phyloP scores from a whole-genome alignment of 2,797 vertebrate species.

The Syngnathus acus region DNA sequence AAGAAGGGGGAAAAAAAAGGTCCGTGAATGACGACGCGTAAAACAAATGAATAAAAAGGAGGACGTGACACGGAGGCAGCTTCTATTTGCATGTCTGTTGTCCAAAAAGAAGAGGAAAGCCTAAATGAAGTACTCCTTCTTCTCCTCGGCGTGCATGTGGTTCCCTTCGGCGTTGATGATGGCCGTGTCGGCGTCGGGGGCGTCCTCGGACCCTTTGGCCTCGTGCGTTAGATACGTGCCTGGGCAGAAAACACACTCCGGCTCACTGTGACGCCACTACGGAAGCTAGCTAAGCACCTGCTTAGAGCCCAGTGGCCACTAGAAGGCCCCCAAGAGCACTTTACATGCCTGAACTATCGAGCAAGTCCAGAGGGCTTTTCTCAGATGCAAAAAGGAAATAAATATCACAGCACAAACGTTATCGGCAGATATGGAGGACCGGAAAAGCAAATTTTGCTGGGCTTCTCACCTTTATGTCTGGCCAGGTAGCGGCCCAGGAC shows the following conservation, averaged over 20 bases:
- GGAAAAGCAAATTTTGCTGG: too few relatives aligned
- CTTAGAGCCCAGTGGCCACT: too few relatives aligned
- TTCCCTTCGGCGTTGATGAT: conserved; percentile 99
- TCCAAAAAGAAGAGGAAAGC: conserved; percentile 30
- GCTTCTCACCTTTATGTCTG: conserved; percentile 94
- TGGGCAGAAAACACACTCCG: conserved; percentile 36
- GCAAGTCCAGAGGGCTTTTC: too few relatives aligned
- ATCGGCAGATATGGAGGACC: too few relatives aligned
- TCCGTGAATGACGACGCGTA: conserved; percentile 12
- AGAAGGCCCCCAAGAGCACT: too few relatives aligned
- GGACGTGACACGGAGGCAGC: conserved; percentile 36
- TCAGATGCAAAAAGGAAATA: too few relatives aligned
- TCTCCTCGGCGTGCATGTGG: conserved; percentile 97
- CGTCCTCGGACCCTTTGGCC: conserved; percentile 98
- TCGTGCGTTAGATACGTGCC: conserved; percentile 99
- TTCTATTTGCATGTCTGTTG: conserved; percentile 57
- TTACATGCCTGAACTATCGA: too few relatives aligned
- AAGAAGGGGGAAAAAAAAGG: conserved; percentile 23
- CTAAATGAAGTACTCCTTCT: conserved; percentile 99
- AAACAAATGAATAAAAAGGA: conserved; percentile 26
- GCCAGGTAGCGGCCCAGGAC: conserved; percentile 95
- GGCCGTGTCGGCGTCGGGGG: conserved; percentile 98
- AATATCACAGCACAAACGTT: too few relatives aligned
- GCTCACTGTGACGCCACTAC: not conserved
- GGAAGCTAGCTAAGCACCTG: too few relatives aligned